These are phyloP conservation scores for Metacarcinus magister DNA, from an alignment of 2,888 invertebrate species.

Conservation along the genomic window DNA sequence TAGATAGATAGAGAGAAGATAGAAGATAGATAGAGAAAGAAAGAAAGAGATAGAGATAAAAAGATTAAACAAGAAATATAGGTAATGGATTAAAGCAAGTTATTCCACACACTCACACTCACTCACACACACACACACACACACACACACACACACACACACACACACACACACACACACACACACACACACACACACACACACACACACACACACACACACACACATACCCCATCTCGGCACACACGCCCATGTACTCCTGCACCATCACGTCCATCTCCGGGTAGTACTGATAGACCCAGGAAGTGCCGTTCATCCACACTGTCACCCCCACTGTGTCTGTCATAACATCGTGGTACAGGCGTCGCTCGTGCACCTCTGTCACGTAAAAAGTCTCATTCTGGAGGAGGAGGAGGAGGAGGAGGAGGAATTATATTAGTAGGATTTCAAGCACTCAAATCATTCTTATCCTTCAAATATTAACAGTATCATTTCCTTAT, in stretches of 20 bases:
- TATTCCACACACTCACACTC: too few relatives aligned
- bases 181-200: background rate
- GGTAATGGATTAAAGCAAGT: background rate
- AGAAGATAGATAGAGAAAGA: too few relatives aligned
- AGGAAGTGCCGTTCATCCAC: background rate
- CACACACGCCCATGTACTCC: constrained; percentile 32
- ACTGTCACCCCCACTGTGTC: constrained; percentile 59
- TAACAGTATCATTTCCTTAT: too few relatives aligned
- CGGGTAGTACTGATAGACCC: constrained; percentile 69
- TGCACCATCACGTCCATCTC: background rate
- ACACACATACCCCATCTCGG: background rate
- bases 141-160: background rate
- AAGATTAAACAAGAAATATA: background rate
- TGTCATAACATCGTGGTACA: constrained; percentile 16
- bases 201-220: background rate
- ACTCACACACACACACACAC: background rate
- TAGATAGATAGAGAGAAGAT: too few relatives aligned
- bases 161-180: background rate
- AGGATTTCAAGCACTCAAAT: too few relatives aligned
- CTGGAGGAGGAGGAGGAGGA: background rate
- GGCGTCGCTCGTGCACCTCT: constrained; percentile 54
- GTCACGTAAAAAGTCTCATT: constrained; percentile 66
- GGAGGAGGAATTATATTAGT: background rate
- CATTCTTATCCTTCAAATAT: too few relatives aligned
- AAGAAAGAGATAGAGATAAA: too few relatives aligned